Conservation (phyloP, 2,888 invertebrate genomes). For the Tolmerus cingulatus region DNA sequence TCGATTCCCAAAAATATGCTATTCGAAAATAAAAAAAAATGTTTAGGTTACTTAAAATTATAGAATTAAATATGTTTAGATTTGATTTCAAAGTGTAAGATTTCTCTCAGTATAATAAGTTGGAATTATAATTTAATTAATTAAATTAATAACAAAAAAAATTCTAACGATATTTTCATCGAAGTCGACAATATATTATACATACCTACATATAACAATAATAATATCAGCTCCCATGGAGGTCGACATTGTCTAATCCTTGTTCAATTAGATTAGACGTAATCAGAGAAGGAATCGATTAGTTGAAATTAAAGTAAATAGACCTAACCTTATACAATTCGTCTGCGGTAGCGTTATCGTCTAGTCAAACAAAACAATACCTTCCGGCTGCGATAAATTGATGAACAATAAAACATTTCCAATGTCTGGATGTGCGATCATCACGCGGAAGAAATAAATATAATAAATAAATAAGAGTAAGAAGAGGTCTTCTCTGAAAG, state of each 20-base stretch:
- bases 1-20: no score
- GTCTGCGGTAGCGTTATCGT: neutral
- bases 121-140: neutral
- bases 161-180: neutral
- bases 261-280: neutral
- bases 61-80: no score
- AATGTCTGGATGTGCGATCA: neutral
- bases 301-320: constrained; percentile 7
- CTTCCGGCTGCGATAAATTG: constrained; percentile 10
- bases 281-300: neutral
- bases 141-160: neutral
- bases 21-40: no score
- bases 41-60: no score
- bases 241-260: neutral
- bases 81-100: no score
- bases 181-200: neutral
- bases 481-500: neutral
- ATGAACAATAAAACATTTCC: neutral
- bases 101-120: no score
- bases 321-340: constrained; percentile 36
- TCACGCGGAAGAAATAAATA: neutral
- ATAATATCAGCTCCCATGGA: neutral
- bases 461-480: neutral
- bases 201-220: neutral
- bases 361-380: constrained; percentile 10